Evolutionary conservation across 2,888 invertebrate species (phyloP).

Genomic region (Euplexia lucipara): DNA sequence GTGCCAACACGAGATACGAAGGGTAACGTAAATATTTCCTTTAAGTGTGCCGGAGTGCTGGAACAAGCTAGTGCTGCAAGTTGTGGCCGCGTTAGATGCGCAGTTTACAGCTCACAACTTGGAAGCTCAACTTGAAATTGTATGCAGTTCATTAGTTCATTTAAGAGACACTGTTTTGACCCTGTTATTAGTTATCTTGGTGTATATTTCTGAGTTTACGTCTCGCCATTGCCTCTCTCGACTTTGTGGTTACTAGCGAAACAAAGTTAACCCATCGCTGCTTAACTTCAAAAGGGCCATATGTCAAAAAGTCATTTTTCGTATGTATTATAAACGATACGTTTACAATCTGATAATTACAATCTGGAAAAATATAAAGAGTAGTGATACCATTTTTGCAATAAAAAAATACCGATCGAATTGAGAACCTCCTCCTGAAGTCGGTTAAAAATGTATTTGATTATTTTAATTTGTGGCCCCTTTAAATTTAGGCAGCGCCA

Average conservation of each 20-base stretch:
- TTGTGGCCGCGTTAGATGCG: constrained; percentile 42
- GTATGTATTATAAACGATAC: no score
- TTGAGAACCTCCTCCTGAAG: no score
- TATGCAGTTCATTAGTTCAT: constrained; percentile 32
- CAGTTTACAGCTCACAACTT: constrained; percentile 41
- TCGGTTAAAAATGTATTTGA: no score
- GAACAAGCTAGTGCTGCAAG: constrained; percentile 19
- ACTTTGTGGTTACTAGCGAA: neutral
- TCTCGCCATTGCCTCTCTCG: neutral
- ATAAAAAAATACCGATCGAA: no score
- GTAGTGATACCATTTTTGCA: no score
- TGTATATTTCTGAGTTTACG: neutral
- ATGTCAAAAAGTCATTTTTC: neutral
- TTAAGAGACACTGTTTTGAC: constrained; percentile 18
- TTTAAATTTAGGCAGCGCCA: no score
- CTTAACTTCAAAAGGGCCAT: no score
- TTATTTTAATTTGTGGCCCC: no score
- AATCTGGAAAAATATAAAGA: no score
- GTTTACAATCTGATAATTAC: no score
- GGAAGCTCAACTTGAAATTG: constrained; percentile 24
- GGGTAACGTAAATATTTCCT: constrained; percentile 25
- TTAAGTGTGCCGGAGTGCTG: constrained; percentile 13
- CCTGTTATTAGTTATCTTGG: constrained; percentile 4
- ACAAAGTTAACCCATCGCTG: neutral
- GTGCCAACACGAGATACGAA: constrained; percentile 3